Evolutionary conservation across 2,797 vertebrate species (phyloP), one percentile per base, ranked within the genome.

Genomic region (Gymnothorax javanicus): DNA sequence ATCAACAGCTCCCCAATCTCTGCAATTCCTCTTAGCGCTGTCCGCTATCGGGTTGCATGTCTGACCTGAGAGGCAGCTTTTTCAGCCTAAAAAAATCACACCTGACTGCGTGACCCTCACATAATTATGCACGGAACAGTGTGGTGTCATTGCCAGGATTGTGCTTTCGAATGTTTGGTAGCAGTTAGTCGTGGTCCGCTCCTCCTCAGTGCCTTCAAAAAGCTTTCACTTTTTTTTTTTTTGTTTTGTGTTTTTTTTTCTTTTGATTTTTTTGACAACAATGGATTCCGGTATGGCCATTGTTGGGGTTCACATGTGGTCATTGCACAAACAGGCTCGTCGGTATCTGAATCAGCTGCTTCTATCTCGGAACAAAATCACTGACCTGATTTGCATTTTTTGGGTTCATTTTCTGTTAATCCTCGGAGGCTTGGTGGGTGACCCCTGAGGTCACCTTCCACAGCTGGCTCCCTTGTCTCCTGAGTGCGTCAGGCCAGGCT

Each of bases 401-500:
- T 27, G 15, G 64, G 64, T 62, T 54, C 52, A 69, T 59, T 83
- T 43, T 84, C 43, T 12, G 83, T 69, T 67, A 84, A 84, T 69
- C 59, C 62, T 20, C 43, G 0, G 56, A n/a, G 56, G 17, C 3
- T 17, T 43, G 12, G 20, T 27, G 13, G 17, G 27, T 84, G 86
- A 83, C 71, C 71, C 17, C 43, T 3, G 69, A 27, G 83, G 83
- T 79, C 83, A 62, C 33, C 25, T 4, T 25, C 59, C 64, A 54
- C 86, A 84, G 86, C 86, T 87, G 86, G 52, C 33, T 23, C 54
- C 17, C 33, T 64, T 25, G 54, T 62, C 43, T 67, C 82, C 67
- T 25, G 82, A 64, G 71, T 25, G 75, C 60, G 23, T 54, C 23
- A 6, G 59, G 79, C 23, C 2, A 43, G 59, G 59, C 8, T 33